Conservation (phyloP, 2,888 invertebrate species). For the Tipula confusa region DNA sequence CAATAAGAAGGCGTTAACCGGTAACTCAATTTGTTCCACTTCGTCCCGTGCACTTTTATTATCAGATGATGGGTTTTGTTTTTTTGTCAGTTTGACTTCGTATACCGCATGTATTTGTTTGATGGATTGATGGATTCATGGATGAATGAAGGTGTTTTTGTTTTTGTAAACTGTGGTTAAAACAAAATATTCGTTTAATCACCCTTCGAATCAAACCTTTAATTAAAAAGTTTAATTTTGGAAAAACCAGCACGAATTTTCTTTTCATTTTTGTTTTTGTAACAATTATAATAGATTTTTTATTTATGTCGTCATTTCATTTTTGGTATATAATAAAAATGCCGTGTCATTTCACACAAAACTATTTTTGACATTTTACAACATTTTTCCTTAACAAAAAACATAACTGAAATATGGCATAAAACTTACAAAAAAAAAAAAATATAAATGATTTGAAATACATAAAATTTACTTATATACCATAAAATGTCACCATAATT, state of each 20-base stretch:
- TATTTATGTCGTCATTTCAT: background rate
- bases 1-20: constrained; percentile 30
- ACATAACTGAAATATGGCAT: background rate
- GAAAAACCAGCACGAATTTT: constrained; percentile 3
- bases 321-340: background rate
- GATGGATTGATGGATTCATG: background rate
- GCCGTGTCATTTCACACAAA: background rate
- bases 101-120: background rate
- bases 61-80: background rate
- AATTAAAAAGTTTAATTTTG: background rate
- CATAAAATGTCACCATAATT: background rate
- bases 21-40: constrained; percentile 29
- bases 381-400: background rate
- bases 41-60: background rate
- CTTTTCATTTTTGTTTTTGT: background rate
- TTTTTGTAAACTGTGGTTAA: background rate
- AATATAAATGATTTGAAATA: constrained; percentile 12
- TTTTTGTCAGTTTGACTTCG: background rate
- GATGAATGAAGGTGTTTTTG: background rate
- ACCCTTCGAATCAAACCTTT: background rate
- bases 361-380: constrained; percentile 20
- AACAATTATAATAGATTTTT: background rate
- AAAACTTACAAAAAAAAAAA: constrained; percentile 13
- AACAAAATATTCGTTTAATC: background rate
- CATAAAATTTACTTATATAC: background rate